Conservation (phyloP, 2,888 invertebrate species). For the Drosophila formosana region DNA sequence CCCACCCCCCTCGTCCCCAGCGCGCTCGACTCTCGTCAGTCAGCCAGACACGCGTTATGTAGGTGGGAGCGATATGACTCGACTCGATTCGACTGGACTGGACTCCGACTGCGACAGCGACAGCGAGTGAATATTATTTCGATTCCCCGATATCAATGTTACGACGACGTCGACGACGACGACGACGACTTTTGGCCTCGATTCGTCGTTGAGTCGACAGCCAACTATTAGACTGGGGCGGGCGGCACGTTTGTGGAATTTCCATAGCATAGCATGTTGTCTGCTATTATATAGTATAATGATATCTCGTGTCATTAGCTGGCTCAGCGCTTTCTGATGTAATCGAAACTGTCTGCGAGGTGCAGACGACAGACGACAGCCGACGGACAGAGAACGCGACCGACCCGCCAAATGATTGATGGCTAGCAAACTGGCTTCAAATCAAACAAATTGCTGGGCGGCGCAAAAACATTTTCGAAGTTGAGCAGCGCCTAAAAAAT, state of each 20-base stretch:
- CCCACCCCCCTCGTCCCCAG: background rate
- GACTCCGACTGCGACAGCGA: background rate
- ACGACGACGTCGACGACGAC: background rate
- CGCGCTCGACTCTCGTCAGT: background rate
- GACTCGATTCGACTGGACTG: too few relatives aligned
- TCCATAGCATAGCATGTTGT: constrained; percentile 39
- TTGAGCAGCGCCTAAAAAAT: constrained; percentile 1
- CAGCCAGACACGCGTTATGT: constrained; percentile 28
- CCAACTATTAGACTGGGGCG: background rate
- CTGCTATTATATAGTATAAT: constrained; percentile 33
- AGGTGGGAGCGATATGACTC: constrained; percentile 24
- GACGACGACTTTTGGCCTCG: constrained; percentile 18
- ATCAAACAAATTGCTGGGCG: constrained; percentile 10
- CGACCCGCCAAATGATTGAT: constrained; percentile 7
- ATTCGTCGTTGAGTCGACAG: constrained; percentile 7
- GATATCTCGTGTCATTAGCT: constrained; percentile 62
- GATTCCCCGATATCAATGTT: constrained; percentile 13
- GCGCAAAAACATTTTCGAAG: constrained; percentile 2
- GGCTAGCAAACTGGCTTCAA: constrained; percentile 3
- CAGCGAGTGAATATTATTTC: background rate
- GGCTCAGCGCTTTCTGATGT: constrained; percentile 50
- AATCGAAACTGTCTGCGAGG: constrained; percentile 54
- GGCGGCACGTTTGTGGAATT: constrained; percentile 49
- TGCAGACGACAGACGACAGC: constrained; percentile 1
- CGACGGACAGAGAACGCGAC: background rate